Evolutionary conservation across 2,888 invertebrate genomes (phyloP).

Genomic region (Rhagonycha fulva): DNA sequence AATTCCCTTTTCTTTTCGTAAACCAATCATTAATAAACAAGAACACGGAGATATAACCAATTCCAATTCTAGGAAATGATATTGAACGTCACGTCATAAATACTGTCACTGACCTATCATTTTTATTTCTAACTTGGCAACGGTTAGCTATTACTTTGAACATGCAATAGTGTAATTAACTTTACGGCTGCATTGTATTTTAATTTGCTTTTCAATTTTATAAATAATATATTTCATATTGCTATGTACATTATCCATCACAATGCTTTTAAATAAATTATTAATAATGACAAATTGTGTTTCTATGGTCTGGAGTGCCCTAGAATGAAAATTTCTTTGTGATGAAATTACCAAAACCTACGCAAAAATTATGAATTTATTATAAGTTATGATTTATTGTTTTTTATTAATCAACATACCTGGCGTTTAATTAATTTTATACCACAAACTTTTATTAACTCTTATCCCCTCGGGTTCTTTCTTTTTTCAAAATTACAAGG

Average conservation of each 20-base stretch:
- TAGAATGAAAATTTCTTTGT: background rate
- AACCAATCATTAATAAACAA: background rate
- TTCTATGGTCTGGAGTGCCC: background rate
- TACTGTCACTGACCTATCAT: conserved; percentile 25
- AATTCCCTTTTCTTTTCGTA: background rate
- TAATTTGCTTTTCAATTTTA: conserved; percentile 13
- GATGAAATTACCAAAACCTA: background rate
- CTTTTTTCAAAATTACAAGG: background rate
- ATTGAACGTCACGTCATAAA: conserved; percentile 14
- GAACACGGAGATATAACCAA: background rate
- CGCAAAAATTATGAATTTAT: background rate
- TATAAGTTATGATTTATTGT: background rate
- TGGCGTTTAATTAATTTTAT: background rate
- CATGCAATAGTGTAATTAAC: conserved; percentile 21
- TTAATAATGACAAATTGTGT: background rate
- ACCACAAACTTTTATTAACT: background rate
- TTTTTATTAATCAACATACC: background rate
- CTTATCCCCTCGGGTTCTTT: background rate
- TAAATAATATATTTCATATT: background rate
- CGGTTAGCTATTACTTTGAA: conserved; percentile 14
- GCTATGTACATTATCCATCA: background rate
- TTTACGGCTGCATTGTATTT: conserved; percentile 21
- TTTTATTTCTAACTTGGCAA: conserved; percentile 24
- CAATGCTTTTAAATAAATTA: background rate
- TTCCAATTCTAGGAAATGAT: conserved; percentile 19